These are phyloP conservation scores for Apamea monoglypha DNA, from an alignment of 2,888 invertebrate genomes.

Conservation along the genomic window DNA sequence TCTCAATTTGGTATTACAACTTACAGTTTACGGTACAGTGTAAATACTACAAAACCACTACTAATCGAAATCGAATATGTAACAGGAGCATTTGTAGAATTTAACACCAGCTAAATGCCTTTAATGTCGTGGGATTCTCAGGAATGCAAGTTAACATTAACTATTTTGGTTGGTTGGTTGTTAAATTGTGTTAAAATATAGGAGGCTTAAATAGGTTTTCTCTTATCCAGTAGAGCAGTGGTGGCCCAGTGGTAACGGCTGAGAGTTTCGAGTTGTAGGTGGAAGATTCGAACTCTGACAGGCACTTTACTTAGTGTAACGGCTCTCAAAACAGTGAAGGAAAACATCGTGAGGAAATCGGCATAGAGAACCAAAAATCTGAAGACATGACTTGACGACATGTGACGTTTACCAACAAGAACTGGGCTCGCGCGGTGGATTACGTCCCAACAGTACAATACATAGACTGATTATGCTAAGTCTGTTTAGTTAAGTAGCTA, in stretches of 20 bases:
- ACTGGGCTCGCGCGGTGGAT: not conserved
- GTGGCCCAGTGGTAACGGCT: not conserved
- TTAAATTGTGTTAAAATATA: not conserved
- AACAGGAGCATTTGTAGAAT: conserved; percentile 27
- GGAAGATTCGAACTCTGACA: not conserved
- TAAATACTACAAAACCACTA: not conserved
- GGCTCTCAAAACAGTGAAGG: not conserved
- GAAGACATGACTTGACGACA: not conserved
- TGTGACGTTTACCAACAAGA: not conserved
- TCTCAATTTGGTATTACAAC: conserved; percentile 2
- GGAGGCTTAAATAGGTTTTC: not conserved
- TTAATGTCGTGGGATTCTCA: conserved; percentile 30
- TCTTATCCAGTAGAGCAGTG: not conserved
- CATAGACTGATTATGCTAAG: not conserved
- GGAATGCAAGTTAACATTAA: not conserved
- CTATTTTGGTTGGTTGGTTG: not conserved
- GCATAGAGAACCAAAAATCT: not conserved
- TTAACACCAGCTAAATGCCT: not conserved
- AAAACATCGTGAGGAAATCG: not conserved
- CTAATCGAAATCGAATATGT: conserved; percentile 26
- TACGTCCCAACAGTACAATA: not conserved
- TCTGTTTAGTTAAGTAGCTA: not conserved
- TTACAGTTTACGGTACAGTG: not conserved
- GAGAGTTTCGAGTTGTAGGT: not conserved
- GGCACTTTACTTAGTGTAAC: not conserved